A percentile compares a stretch with the other conserved stretches of the same genome.
Conservation (phyloP, 2,797 vertebrate genomes). For the Carcharodon carcharias region DNA sequence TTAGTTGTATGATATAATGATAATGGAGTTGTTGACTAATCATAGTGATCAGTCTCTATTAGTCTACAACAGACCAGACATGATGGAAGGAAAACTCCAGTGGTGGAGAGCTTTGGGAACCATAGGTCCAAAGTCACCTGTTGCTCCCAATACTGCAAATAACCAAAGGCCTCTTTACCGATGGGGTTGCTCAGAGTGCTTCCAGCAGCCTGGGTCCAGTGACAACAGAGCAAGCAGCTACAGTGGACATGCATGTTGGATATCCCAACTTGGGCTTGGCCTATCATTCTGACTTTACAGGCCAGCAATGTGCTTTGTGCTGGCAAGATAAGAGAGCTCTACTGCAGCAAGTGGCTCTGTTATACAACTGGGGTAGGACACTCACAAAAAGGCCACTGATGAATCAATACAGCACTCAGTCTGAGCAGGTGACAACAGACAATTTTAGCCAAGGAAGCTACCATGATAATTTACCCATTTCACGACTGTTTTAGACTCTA, state of each 20-base stretch:
- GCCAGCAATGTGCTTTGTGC: background rate
- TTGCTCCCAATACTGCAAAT: background rate
- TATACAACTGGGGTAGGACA: background rate
- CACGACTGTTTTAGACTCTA: background rate
- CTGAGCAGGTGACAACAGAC: background rate
- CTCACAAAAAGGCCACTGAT: background rate
- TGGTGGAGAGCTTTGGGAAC: background rate
- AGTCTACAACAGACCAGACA: background rate
- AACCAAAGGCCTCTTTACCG: background rate
- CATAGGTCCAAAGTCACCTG: background rate
- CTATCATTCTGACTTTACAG: background rate
- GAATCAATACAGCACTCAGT: background rate
- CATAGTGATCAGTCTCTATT: background rate
- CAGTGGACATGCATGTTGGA: background rate
- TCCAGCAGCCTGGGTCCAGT: background rate
- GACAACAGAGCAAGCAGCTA: background rate
- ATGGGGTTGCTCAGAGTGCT: background rate
- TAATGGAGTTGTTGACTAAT: background rate
- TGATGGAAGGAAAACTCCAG: background rate
- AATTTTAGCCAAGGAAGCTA: background rate
- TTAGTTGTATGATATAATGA: background rate
- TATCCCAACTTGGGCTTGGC: background rate
- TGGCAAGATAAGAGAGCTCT: background rate
- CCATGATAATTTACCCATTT: background rate
- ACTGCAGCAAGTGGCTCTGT: background rate